phyloP scores from a whole-genome alignment of 2,888 invertebrate genomes.

The Cylindroiulus punctatus region DNA sequence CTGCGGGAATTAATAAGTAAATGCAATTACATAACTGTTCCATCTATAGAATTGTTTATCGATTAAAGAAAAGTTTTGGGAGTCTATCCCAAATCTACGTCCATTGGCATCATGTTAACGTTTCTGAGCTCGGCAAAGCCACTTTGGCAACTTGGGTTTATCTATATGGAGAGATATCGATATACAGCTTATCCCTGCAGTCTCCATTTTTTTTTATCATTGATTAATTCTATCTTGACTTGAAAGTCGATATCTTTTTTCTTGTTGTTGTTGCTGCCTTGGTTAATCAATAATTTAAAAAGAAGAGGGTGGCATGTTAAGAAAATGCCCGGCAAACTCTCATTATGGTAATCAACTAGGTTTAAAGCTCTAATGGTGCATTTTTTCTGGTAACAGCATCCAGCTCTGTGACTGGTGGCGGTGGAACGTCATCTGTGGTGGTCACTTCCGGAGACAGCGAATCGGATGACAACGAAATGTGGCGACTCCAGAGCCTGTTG shows the following conservation, averaged over 20 bases:
- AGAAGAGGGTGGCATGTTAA: neutral
- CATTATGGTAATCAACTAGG: neutral
- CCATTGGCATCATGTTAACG: neutral
- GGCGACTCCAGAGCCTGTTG: constrained; percentile 90
- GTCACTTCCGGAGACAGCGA: constrained; percentile 67
- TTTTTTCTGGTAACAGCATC: constrained; percentile 55
- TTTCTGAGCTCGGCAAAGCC: neutral
- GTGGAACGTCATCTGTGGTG: constrained; percentile 59
- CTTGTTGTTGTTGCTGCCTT: neutral
- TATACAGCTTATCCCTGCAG: neutral
- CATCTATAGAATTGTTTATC: too few species aligned
- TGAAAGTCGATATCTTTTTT: neutral
- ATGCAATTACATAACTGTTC: too few species aligned
- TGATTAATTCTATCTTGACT: neutral
- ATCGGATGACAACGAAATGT: constrained; percentile 94
- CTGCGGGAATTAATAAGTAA: too few species aligned
- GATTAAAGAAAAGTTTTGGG: neutral
- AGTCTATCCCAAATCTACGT: neutral
- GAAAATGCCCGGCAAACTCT: neutral
- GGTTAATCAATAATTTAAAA: neutral
- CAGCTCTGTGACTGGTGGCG: constrained; percentile 58
- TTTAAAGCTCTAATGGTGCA: too few species aligned
- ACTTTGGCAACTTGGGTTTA: too few species aligned
- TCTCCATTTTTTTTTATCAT: neutral
- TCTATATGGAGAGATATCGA: neutral